Evolutionary conservation across 2,888 invertebrate species (phyloP).

Genomic region (Chorisops tibialis): DNA sequence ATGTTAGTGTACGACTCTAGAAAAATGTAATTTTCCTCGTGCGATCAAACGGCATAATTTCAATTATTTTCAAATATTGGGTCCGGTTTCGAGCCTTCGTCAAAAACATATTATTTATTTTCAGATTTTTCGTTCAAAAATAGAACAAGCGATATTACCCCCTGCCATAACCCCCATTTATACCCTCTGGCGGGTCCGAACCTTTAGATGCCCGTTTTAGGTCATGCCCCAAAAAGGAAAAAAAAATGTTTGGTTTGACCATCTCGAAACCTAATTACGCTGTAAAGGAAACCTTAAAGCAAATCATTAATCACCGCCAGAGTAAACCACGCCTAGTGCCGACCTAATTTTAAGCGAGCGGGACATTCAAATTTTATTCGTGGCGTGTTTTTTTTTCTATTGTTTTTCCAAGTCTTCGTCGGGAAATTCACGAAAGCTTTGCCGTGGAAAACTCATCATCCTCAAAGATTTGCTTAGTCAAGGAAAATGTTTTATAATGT

Average conservation of each 20-base stretch:
- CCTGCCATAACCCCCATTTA: no score
- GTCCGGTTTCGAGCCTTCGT: background rate
- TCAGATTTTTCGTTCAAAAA: no score
- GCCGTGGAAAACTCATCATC: no score
- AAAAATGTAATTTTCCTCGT: no score
- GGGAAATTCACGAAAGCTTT: no score
- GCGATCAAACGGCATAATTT: background rate
- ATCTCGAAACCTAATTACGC: conserved; percentile 23
- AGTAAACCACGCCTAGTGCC: conserved; percentile 15
- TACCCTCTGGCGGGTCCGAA: no score
- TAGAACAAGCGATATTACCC: no score
- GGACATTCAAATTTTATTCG: conserved; percentile 8
- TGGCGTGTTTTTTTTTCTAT: no score
- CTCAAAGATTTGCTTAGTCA: conserved; percentile 5
- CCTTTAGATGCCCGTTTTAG: no score
- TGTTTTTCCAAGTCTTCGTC: no score
- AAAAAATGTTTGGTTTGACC: conserved; percentile 10
- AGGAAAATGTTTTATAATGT: conserved; percentile 1
- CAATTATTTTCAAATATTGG: background rate
- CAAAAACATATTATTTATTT: background rate
- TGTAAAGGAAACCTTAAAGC: conserved; percentile 22
- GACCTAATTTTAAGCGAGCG: conserved; percentile 19
- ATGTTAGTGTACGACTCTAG: no score
- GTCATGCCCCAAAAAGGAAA: background rate
- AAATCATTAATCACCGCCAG: conserved; percentile 22